A percentile compares a stretch with the other conserved stretches of the same genome.
phyloP scores from a whole-genome alignment of 1,140 invertebrate genomes.

The Gonioctena quinquepunctata region DNA sequence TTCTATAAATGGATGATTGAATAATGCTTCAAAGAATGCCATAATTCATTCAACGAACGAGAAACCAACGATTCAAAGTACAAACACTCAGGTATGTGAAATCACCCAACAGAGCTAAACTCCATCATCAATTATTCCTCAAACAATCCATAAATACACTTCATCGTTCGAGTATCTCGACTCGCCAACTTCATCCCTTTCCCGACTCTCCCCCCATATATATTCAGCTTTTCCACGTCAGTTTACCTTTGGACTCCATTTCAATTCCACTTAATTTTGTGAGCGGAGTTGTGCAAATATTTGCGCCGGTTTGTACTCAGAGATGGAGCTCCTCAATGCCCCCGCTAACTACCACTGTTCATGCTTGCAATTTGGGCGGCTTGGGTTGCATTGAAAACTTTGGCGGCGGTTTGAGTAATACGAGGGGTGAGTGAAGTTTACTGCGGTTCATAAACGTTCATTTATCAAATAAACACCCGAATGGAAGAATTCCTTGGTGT shows the following conservation, averaged over 20 bases:
- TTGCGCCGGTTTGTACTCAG: constrained; percentile 50
- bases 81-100: no score
- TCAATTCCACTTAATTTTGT: constrained; percentile 59
- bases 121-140: neutral
- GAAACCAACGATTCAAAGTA: no score
- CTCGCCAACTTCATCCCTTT: neutral
- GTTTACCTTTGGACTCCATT: constrained; percentile 56
- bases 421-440: no score
- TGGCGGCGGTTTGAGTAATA: neutral
- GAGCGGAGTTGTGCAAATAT: constrained; percentile 56
- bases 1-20: no score
- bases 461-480: no score
- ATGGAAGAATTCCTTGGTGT: no score
- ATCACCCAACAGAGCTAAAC: no score
- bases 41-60: no score
- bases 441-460: no score
- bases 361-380: neutral
- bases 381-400: no score
- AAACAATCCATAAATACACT: neutral
- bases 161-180: neutral
- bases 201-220: constrained; percentile 12
- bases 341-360: neutral
- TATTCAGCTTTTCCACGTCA: constrained; percentile 28
- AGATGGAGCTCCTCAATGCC: constrained; percentile 36
- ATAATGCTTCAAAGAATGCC: no score